Conservation (phyloP, 2,888 invertebrate genomes). For the Limnephilus auricula region DNA sequence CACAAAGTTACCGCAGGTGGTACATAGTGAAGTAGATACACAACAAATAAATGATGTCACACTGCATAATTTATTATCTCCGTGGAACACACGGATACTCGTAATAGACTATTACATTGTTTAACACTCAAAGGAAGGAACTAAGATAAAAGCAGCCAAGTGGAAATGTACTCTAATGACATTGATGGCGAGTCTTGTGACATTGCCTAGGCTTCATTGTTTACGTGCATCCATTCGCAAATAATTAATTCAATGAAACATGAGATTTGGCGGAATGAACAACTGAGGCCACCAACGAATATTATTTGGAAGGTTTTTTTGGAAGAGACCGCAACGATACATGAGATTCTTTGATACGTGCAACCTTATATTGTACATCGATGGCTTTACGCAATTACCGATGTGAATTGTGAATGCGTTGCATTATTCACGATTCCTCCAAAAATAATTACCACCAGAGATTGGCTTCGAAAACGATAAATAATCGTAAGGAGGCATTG, state of each 20-base stretch:
- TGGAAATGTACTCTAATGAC: conserved; percentile 12
- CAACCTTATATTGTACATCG: not conserved
- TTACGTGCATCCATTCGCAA: conserved; percentile 1
- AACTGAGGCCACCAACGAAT: conserved; percentile 5
- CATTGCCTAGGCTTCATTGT: conserved; percentile 7
- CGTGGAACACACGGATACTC: not conserved
- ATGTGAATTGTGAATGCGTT: not conserved
- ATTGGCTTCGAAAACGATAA: not conserved
- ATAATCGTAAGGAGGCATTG: not conserved
- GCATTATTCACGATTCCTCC: not conserved
- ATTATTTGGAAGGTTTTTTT: not conserved
- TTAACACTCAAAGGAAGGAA: not conserved
- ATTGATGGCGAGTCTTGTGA: conserved; percentile 9
- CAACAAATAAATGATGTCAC: not conserved
- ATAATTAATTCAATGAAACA: conserved; percentile 11
- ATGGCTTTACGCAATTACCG: not conserved
- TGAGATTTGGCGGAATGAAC: conserved; percentile 6
- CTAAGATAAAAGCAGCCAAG: conserved; percentile 12
- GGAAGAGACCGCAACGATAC: not conserved
- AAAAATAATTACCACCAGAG: not conserved
- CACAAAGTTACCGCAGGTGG: not conserved
- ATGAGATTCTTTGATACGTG: not conserved
- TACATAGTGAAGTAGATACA: not conserved
- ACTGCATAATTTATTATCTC: not conserved
- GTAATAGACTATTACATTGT: not conserved